A percentile compares a stretch with the other conserved stretches of the same genome.
These are phyloP conservation scores for Chrysaora quinquecirrha DNA, from an alignment of 30 jellyfish, hydroid and myxozoan genomes.

Conservation along the genomic window DNA sequence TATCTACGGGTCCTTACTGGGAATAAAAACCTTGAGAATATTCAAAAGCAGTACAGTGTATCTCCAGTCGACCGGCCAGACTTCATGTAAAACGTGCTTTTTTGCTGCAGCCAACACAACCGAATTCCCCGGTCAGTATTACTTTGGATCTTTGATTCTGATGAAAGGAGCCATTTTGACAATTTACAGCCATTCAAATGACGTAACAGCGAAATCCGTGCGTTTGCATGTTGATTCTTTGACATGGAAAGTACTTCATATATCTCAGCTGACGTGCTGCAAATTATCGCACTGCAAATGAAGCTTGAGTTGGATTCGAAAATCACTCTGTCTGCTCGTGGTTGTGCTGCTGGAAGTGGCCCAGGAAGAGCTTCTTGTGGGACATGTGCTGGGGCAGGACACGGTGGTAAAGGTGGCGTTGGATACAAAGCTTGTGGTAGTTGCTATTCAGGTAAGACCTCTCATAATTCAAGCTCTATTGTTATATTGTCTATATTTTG, in stretches of 20 bases:
- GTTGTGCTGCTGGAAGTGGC: constrained; percentile 35
- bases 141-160: constrained; percentile 34
- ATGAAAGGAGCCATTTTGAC: constrained; percentile 47
- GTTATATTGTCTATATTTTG: too few species aligned
- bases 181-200: constrained; percentile 39
- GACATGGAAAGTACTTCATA: constrained; percentile 59
- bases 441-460: constrained; percentile 51
- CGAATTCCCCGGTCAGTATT: constrained; percentile 54
- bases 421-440: constrained; percentile 45
- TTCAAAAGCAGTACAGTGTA: constrained; percentile 38
- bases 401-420: constrained; percentile 64
- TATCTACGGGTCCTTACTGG: constrained; percentile 54
- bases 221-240: constrained; percentile 33
- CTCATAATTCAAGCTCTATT: too few species aligned
- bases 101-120: constrained; percentile 59
- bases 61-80: constrained; percentile 58
- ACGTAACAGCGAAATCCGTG: constrained; percentile 38
- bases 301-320: constrained; percentile 58
- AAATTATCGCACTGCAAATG: constrained; percentile 27
- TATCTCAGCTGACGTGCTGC: constrained; percentile 51
- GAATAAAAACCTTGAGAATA: constrained; percentile 22
- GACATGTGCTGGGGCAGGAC: constrained; percentile 72
- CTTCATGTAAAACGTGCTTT: constrained; percentile 61
- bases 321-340: constrained; percentile 34
- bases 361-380: constrained; percentile 61